phyloP scores from a whole-genome alignment of 1,140 invertebrate species.

The Neotoxoptera formosana region DNA sequence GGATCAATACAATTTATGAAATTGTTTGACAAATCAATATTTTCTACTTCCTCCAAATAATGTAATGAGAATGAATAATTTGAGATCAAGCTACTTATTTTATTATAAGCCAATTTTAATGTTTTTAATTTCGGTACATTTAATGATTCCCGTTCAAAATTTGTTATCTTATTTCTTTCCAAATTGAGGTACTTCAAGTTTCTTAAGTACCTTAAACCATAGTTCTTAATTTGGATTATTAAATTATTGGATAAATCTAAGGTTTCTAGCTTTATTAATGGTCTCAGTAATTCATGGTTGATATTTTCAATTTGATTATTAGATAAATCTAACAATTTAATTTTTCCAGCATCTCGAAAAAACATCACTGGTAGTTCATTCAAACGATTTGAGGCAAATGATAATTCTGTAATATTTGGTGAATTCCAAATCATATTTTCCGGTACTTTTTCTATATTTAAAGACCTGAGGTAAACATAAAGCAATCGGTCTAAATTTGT shows the following conservation, averaged over 20 bases:
- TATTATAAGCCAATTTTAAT: constrained; percentile 50
- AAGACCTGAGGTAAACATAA: background rate
- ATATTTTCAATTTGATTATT: constrained; percentile 68
- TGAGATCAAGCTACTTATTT: constrained; percentile 58
- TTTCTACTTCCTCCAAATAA: constrained; percentile 50
- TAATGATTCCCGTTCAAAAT: constrained; percentile 27
- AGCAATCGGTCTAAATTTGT: background rate
- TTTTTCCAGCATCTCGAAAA: constrained; percentile 68
- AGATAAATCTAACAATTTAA: constrained; percentile 68
- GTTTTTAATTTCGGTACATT: constrained; percentile 7
- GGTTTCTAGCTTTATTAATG: constrained; percentile 65
- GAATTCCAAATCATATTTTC: constrained; percentile 70
- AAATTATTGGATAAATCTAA: constrained; percentile 68
- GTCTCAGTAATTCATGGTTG: constrained; percentile 67
- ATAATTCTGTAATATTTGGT: constrained; percentile 67
- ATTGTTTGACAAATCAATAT: constrained; percentile 37
- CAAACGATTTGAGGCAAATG: constrained; percentile 68
- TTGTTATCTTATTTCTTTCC: constrained; percentile 14
- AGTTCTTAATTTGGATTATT: constrained; percentile 12
- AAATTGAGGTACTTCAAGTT: constrained; percentile 21
- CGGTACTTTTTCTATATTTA: constrained; percentile 65
- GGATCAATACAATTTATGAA: background rate
- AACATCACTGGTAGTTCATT: constrained; percentile 66
- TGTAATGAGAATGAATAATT: constrained; percentile 61
- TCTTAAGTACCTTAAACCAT: background rate